Evolutionary conservation across 2,113 vertebrate species (phyloP).

Genomic region (Ceyx margarethae): DNA sequence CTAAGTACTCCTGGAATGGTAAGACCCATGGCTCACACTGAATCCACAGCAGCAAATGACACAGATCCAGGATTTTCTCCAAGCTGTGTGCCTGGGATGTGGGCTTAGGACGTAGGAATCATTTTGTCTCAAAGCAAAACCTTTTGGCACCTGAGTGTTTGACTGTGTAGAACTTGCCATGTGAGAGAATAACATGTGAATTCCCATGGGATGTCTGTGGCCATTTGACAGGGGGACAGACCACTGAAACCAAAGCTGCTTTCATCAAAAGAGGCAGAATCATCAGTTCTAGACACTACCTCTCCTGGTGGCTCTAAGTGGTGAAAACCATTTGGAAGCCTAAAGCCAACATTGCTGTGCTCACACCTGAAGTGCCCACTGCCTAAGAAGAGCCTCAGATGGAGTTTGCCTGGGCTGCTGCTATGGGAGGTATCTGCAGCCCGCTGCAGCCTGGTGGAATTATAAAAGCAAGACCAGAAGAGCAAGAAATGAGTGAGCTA

Average conservation of each 20-base stretch:
- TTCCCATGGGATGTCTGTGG: neutral
- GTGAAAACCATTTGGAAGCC: neutral
- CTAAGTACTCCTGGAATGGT: neutral
- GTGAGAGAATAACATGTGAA: neutral
- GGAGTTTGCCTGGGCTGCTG: neutral
- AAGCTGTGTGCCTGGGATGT: neutral
- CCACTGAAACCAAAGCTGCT: neutral
- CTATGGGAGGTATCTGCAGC: neutral
- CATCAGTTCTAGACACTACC: neutral
- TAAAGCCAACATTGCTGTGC: neutral
- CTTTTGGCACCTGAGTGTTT: conserved; percentile 29
- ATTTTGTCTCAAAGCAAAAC: neutral
- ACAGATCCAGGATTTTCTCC: neutral
- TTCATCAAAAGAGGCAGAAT: neutral
- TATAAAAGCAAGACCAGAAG: neutral
- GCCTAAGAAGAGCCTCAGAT: neutral
- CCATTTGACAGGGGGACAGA: neutral
- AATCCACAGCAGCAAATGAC: conserved; percentile 38
- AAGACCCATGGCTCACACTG: conserved; percentile 6
- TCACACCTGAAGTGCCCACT: neutral
- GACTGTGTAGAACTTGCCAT: neutral
- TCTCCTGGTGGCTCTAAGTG: neutral
- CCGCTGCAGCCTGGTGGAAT: neutral
- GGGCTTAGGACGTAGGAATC: neutral
- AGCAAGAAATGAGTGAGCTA: neutral